phyloP scores from a whole-genome alignment of 1,140 invertebrate genomes.

The Bombus waltoni region DNA sequence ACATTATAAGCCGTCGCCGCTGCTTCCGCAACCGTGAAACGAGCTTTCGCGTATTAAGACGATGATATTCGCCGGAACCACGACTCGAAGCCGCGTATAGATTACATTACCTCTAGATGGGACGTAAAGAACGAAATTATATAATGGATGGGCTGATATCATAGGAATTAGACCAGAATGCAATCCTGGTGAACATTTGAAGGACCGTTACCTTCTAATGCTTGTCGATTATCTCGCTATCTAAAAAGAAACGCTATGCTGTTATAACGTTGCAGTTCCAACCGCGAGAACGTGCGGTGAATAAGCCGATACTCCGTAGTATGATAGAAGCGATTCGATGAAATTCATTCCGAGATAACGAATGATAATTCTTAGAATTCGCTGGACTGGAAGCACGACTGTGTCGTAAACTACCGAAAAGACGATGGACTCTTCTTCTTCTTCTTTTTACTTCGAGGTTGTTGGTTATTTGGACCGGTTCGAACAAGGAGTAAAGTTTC shows the following conservation, averaged over 20 bases:
- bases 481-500: slow-evolving; percentile 3
- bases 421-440: too few relatives aligned
- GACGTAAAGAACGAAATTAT: slow-evolving; percentile 46
- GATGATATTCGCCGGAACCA: slow-evolving; percentile 45
- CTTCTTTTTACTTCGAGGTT: neutral
- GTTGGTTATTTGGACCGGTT: neutral
- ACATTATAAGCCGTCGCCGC: slow-evolving; percentile 60
- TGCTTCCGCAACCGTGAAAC: slow-evolving; percentile 69
- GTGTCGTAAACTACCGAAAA: neutral
- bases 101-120: slow-evolving; percentile 30
- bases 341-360: neutral
- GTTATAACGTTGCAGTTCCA: too few relatives aligned
- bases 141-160: slow-evolving; percentile 3
- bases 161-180: neutral
- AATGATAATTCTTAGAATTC: neutral
- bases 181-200: neutral
- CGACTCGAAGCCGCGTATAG: slow-evolving; percentile 28
- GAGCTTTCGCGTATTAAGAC: slow-evolving; percentile 64
- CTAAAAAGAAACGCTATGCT: neutral
- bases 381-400: too few relatives aligned
- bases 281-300: too few relatives aligned
- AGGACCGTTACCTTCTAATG: too few relatives aligned
- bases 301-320: too few relatives aligned
- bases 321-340: too few relatives aligned
- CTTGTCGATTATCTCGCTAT: neutral